Conservation (phyloP, 23 tunicate genomes). For the Styela clava region DNA sequence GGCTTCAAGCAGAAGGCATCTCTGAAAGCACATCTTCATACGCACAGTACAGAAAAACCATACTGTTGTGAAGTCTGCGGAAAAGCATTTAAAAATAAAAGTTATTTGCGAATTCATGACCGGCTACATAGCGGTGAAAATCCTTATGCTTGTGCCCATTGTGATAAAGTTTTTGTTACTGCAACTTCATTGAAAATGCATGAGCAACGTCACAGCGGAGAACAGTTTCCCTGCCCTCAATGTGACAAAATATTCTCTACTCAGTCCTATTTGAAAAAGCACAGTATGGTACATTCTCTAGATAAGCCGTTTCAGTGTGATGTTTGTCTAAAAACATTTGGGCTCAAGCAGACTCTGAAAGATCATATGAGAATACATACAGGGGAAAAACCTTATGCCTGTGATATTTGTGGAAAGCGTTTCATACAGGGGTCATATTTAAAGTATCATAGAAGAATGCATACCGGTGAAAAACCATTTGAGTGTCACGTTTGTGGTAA, state of each 20-base stretch:
- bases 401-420: neutral
- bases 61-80: neutral
- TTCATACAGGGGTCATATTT: neutral
- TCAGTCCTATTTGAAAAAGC: neutral
- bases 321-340: neutral
- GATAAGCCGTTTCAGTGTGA: neutral
- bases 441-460: constrained; percentile 72
- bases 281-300: neutral
- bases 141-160: neutral
- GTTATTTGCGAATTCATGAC: neutral
- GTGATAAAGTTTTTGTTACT: neutral
- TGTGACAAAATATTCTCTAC: neutral
- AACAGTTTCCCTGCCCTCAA: neutral
- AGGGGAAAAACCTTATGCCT: neutral
- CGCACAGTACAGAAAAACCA: neutral
- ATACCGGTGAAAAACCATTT: constrained; percentile 26
- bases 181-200: neutral
- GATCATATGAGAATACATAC: neutral
- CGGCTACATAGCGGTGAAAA: neutral
- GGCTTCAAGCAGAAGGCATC: neutral
- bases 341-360: neutral
- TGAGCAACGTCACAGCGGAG: neutral
- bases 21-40: neutral
- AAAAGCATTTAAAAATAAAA: neutral
- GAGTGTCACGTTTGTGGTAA: neutral